Conservation (phyloP, 2,888 invertebrate genomes). For the Melanostoma mellinum region DNA sequence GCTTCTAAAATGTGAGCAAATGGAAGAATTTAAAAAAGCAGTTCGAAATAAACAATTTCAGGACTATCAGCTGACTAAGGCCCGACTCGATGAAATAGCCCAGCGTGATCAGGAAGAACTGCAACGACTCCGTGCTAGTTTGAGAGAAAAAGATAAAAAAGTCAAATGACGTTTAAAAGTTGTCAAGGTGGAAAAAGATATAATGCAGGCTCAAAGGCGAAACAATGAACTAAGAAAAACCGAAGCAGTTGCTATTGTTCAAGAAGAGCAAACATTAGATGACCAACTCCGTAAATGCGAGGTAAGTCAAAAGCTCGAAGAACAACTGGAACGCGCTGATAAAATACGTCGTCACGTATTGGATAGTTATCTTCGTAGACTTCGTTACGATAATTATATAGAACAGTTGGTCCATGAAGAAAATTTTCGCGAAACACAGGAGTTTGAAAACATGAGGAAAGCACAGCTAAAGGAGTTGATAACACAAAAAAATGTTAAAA, state of each 20-base stretch:
- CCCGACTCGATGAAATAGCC: slow-evolving; percentile 79
- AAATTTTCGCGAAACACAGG: slow-evolving; percentile 79
- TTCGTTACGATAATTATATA: slow-evolving; percentile 80
- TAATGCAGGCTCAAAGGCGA: slow-evolving; percentile 78
- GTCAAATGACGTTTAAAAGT: slow-evolving; percentile 78
- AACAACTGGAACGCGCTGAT: slow-evolving; percentile 80
- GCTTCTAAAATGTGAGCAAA: slow-evolving; percentile 80
- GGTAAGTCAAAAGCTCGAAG: slow-evolving; percentile 78
- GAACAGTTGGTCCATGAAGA: slow-evolving; percentile 80
- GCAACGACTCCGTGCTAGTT: slow-evolving; percentile 77
- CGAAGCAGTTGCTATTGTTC: slow-evolving; percentile 78
- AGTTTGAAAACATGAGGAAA: slow-evolving; percentile 77
- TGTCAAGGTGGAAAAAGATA: slow-evolving; percentile 77
- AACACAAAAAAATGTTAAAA: slow-evolving; percentile 78
- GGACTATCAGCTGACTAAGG: slow-evolving; percentile 79
- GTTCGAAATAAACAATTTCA: slow-evolving; percentile 80
- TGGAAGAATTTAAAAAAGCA: slow-evolving; percentile 79
- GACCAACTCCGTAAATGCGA: slow-evolving; percentile 79
- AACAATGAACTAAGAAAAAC: slow-evolving; percentile 79
- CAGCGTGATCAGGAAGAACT: slow-evolving; percentile 79
- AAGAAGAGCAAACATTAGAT: slow-evolving; percentile 79
- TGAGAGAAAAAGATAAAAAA: slow-evolving; percentile 79
- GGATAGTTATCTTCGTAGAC: slow-evolving; percentile 78
- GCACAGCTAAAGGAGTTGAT: slow-evolving; percentile 78
- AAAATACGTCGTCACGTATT: slow-evolving; percentile 77